Conservation (phyloP, 2,113 vertebrate genomes). For the Tragelaphus strepsiceros region DNA sequence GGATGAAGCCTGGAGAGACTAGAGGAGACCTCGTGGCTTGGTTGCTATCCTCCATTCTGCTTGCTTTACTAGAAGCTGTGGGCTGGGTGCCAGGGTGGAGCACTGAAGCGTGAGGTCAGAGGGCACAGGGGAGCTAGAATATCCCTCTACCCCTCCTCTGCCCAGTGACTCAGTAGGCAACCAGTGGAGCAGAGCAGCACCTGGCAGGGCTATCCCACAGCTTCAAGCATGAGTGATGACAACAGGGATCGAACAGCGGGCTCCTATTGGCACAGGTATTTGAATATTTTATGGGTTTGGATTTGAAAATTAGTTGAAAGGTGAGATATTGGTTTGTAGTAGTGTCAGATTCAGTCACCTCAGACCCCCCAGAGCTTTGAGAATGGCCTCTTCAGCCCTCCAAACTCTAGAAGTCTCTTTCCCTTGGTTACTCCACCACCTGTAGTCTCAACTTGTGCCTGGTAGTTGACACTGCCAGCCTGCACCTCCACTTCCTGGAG, state of each 20-base stretch:
- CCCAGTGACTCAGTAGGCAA: background rate
- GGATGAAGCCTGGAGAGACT: background rate
- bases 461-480: background rate
- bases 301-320: background rate
- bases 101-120: background rate
- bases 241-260: background rate
- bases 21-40: background rate
- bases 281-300: background rate
- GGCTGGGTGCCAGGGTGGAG: background rate
- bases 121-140: background rate
- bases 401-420: background rate
- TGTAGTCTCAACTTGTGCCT: background rate
- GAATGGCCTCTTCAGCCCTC: background rate
- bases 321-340: background rate
- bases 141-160: rapidly evolving
- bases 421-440: background rate
- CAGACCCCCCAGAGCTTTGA: background rate
- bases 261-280: background rate
- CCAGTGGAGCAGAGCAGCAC: background rate
- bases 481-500: background rate
- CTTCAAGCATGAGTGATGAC: background rate
- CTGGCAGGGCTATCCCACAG: background rate
- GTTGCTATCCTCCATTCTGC: background rate
- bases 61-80: background rate
- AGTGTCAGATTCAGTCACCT: background rate